These are phyloP conservation scores for Calliopum simillimum DNA, from an alignment of 2,888 invertebrate species.

Conservation along the genomic window DNA sequence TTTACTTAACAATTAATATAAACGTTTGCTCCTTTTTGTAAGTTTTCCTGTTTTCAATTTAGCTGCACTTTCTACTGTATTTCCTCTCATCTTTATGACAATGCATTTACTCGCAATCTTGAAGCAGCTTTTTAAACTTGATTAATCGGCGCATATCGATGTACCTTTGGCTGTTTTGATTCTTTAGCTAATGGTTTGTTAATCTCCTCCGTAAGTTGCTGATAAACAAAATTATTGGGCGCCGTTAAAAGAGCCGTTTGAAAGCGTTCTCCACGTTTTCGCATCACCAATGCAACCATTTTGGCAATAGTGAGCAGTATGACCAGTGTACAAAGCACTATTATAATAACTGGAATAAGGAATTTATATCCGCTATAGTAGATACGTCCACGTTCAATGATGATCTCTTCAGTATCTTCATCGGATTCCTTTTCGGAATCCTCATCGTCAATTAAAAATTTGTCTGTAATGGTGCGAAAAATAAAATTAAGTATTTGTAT, in stretches of 20 bases:
- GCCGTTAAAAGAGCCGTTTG: conserved; percentile 66
- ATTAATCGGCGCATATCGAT: conserved; percentile 73
- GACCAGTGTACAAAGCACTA: conserved; percentile 72
- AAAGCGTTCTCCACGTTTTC: conserved; percentile 68
- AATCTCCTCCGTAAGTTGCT: conserved; percentile 82
- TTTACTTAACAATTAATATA: conserved; percentile 35
- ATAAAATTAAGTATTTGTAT: background rate
- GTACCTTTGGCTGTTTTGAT: conserved; percentile 75
- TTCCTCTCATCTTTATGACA: background rate
- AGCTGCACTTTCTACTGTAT: conserved; percentile 6
- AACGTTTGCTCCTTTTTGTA: conserved; percentile 22
- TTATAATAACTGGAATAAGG: conserved; percentile 71
- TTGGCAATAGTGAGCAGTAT: conserved; percentile 71
- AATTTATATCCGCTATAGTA: conserved; percentile 69
- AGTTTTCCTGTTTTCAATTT: conserved; percentile 19
- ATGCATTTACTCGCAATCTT: background rate
- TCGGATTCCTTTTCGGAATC: conserved; percentile 49
- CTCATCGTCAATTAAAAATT: conserved; percentile 53
- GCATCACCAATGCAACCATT: conserved; percentile 70
- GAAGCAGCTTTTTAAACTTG: conserved; percentile 62
- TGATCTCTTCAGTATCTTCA: conserved; percentile 65
- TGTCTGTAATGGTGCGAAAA: conserved; percentile 50
- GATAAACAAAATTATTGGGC: conserved; percentile 74
- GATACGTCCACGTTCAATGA: conserved; percentile 65
- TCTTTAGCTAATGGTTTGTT: conserved; percentile 69